A percentile compares a stretch with the other conserved stretches of the same genome.
Conservation (phyloP, 2,113 vertebrate genomes). For the Sturnira hondurensis region DNA sequence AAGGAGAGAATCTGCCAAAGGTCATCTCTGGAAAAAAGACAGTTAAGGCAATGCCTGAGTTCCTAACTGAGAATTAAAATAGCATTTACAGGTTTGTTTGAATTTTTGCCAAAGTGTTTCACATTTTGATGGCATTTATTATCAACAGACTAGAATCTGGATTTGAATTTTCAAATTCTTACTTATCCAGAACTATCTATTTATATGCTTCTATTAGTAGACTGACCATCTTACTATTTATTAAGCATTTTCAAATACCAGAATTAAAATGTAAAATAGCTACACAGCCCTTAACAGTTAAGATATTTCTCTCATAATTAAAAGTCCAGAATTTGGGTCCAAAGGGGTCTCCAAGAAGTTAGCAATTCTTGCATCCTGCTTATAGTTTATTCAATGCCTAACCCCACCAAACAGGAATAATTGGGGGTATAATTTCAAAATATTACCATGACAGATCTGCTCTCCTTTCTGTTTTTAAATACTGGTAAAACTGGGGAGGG, state of each 20-base stretch:
- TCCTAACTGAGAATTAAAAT: not conserved
- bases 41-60: not conserved
- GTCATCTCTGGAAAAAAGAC: not conserved
- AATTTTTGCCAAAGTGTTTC: not conserved
- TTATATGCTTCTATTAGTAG: not conserved
- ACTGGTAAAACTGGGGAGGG: not conserved
- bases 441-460: not conserved
- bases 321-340: not conserved
- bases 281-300: not conserved
- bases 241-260: not conserved
- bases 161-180: not conserved
- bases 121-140: not conserved
- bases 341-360: not conserved
- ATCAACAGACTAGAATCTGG: not conserved
- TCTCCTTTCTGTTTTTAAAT: not conserved
- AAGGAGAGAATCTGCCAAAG: not conserved
- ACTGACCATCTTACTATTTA: not conserved
- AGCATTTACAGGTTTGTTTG: not conserved
- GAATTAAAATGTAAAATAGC: not conserved
- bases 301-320: not conserved
- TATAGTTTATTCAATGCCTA: not conserved
- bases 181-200: not conserved
- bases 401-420: not conserved
- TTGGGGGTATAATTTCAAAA: not conserved
- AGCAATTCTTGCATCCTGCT: not conserved